A percentile compares a stretch with the other conserved stretches of the same genome.
Conservation (phyloP, 1,140 invertebrate species). For the Cydia pomonella region DNA sequence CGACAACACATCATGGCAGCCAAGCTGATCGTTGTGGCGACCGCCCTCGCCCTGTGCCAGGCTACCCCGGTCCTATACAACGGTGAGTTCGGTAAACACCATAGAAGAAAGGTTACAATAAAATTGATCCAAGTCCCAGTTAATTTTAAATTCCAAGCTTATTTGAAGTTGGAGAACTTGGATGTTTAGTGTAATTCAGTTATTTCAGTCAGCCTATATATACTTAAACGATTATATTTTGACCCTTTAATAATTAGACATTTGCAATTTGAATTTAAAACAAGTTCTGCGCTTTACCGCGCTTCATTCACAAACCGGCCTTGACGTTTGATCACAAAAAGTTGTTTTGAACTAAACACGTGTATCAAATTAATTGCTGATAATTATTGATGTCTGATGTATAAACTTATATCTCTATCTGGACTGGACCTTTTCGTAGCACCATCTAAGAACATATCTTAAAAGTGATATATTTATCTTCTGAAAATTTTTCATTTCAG, state of each 20-base stretch:
- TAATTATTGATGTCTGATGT: background rate
- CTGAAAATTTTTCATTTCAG: conserved; percentile 40
- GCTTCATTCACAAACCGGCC: background rate
- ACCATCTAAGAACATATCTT: too few species aligned
- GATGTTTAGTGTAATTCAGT: background rate
- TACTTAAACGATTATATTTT: background rate
- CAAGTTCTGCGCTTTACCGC: background rate
- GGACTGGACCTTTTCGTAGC: too few species aligned
- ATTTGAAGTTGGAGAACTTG: too few species aligned
- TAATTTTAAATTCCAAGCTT: too few species aligned
- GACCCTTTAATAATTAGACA: too few species aligned
- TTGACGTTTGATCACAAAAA: background rate
- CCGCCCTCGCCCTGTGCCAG: background rate
- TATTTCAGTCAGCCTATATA: background rate
- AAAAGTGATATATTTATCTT: background rate
- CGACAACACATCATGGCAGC: conserved; percentile 28
- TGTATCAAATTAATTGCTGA: background rate
- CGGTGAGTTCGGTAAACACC: conserved; percentile 49
- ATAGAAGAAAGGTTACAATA: too few species aligned
- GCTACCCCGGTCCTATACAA: conserved; percentile 50
- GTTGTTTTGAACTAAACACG: background rate
- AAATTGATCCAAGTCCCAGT: too few species aligned
- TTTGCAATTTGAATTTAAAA: background rate
- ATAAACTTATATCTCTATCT: too few species aligned
- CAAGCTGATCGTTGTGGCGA: background rate